Percentiles rank a stretch among this genome's conserved stretches.
Conservation (phyloP, 2,888 invertebrate species). For the Acanthosepion lycidas region DNA sequence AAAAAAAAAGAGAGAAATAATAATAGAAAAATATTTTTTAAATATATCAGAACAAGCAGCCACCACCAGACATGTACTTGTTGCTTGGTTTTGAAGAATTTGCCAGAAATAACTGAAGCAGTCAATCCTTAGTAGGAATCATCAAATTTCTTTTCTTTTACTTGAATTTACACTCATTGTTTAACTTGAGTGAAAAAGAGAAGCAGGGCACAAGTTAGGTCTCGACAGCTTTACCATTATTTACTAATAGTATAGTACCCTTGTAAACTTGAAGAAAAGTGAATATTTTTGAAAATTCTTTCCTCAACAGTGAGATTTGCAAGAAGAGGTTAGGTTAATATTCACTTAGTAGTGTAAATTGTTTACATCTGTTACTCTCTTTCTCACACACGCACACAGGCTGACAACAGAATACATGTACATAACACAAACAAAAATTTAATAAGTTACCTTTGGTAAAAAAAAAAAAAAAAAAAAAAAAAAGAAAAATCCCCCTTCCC, state of each 20-base stretch:
- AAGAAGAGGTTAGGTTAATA: not conserved
- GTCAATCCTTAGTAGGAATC: conserved; percentile 5
- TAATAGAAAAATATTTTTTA: not conserved
- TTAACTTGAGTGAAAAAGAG: not conserved
- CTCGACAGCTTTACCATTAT: not conserved
- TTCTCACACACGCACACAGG: not conserved
- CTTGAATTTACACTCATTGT: not conserved
- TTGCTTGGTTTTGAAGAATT: not conserved
- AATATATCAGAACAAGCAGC: not conserved
- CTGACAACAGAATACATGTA: not conserved
- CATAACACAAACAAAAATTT: not conserved
- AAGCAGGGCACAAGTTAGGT: not conserved
- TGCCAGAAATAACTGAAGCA: not conserved
- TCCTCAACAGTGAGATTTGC: not conserved
- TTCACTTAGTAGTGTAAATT: not conserved
- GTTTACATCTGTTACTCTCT: not conserved
- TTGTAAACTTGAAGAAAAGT: not conserved
- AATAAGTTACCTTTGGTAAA: not conserved
- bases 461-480: no score
- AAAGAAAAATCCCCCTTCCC: no score
- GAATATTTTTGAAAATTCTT: not conserved
- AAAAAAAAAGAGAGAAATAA: not conserved
- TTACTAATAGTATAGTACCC: not conserved
- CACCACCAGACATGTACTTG: not conserved
- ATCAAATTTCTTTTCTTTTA: conserved; percentile 1